phyloP scores from a whole-genome alignment of 37 sponge, comb jelly and placozoan genomes.

The Beroe ovata region DNA sequence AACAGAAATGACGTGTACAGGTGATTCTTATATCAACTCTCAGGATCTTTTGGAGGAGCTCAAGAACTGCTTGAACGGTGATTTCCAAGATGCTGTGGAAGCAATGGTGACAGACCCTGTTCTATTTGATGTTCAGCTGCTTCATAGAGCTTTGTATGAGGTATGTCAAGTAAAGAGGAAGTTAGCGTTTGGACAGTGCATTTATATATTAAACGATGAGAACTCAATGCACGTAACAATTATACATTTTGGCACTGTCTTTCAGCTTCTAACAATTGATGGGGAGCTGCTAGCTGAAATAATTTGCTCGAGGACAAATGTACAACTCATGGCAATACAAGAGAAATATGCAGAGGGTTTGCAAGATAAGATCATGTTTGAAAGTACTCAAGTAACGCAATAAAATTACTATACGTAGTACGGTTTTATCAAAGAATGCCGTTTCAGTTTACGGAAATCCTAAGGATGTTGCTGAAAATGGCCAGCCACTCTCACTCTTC shows the following conservation, averaged over 20 bases:
- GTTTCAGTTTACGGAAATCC: constrained; percentile 24
- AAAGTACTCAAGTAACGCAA: background rate
- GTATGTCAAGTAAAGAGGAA: too few relatives aligned
- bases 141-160: constrained; percentile 51
- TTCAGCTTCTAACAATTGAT: constrained; percentile 56
- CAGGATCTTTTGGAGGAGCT: constrained; percentile 63
- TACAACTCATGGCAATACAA: constrained; percentile 59
- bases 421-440: background rate
- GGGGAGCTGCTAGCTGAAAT: constrained; percentile 52
- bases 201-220: too few relatives aligned
- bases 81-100: constrained; percentile 65
- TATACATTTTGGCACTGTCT: too few relatives aligned
- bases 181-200: too few relatives aligned
- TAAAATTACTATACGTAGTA: background rate
- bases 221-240: too few relatives aligned
- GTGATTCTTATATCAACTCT: background rate
- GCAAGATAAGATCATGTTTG: background rate
- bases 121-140: constrained; percentile 39
- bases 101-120: constrained; percentile 52
- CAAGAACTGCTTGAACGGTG: constrained; percentile 44
- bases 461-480: constrained; percentile 14
- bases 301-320: constrained; percentile 47
- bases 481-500: constrained; percentile 28
- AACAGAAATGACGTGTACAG: too few relatives aligned
- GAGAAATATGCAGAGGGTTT: constrained; percentile 64